Evolutionary conservation across 2,113 vertebrate species (phyloP), one percentile per base, ranked within the genome.

Genomic region (Semnornis frantzii): DNA sequence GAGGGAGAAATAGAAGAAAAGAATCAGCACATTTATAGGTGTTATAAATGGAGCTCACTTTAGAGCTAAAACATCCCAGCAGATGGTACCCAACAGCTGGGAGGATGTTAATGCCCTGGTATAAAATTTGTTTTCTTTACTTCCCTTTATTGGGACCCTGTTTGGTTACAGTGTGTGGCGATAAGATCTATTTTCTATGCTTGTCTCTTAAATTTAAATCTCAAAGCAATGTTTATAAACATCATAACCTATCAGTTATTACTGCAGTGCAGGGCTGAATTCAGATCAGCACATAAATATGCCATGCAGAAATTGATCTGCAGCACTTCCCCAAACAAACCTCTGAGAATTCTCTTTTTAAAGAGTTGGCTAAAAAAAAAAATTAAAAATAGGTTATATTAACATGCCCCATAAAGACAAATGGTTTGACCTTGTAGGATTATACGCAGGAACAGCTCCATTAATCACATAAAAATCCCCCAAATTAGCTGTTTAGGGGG

Each of bases 11-110:
- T 27, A 84, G 4, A 19, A 21, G 39, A 79, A 39, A 91, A 91
- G 68, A 52, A 24, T 66, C 71, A 7, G 54, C 1, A 2, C 23
- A 21, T 92, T 90, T 83, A 66, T 87, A 68, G 87, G 25, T 80
- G 58, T 20, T 88, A 60, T 52, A 74, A 90, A 88, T 5, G 28
- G 57, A 71, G 60, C 68, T 94, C 63, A 55, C 57, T 94, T 77
- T 30, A 66, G 73, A 95, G 79, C 33, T 71, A 65, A 87, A 91
- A 85, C 58, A 25, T 50, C 69, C 82, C 69, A 42, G 73, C 95
- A 96, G 90, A 93, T 94, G 95, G 91, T 82, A 55, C 33, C 13
- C 57, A 77, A 58, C 93, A 95, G 90, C 89, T 91, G 93, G 92
- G 72, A 93, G 93, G 92, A 89, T 58, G 44, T 71, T 85, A 89